phyloP scores from a whole-genome alignment of 2,113 vertebrate species.

The Propithecus coquereli region DNA sequence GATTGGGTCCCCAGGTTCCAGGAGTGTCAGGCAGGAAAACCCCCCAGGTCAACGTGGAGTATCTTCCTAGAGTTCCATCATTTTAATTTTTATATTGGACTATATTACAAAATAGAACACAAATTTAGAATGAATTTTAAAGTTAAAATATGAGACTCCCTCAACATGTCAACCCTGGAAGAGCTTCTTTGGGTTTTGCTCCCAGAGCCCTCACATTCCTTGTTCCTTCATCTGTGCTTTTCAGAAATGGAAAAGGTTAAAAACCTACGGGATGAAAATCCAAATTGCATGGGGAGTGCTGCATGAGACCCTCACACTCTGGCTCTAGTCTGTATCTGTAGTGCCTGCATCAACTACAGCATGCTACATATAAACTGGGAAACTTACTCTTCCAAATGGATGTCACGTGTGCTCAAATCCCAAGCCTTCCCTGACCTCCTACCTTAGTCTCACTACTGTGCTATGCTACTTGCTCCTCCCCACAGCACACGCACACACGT shows the following conservation, averaged over 20 bases:
- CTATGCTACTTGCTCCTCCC: too few species aligned
- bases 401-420: background rate
- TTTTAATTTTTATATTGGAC: background rate
- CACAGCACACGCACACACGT: too few species aligned
- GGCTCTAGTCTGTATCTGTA: accelerated
- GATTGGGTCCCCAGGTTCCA: background rate
- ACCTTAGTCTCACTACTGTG: background rate
- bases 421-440: background rate
- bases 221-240: background rate
- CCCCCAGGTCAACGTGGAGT: background rate
- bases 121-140: background rate
- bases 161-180: background rate
- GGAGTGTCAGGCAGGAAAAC: accelerated
- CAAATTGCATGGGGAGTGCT: accelerated
- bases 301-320: background rate
- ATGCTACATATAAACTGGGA: background rate
- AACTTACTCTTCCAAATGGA: background rate
- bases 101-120: background rate
- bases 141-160: background rate
- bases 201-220: background rate
- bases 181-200: background rate
- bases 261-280: background rate
- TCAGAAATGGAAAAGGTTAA: background rate
- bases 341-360: background rate
- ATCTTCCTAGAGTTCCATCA: background rate